Conservation (phyloP, 2,888 invertebrate species). For the Drosophila limbata region DNA sequence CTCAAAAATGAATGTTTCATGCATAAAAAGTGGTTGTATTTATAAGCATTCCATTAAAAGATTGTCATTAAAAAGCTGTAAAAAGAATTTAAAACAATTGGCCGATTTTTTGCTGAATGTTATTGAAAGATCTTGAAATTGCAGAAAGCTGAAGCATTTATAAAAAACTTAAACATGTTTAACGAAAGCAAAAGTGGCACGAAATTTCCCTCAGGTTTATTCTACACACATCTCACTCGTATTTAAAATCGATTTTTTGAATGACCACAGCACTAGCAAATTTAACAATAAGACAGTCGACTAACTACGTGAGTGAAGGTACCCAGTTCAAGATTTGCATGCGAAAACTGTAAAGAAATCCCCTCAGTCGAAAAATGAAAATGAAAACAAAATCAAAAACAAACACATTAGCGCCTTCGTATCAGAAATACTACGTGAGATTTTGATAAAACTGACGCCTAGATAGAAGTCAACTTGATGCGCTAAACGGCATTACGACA, state of each 20-base stretch:
- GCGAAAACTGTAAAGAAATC: constrained; percentile 38
- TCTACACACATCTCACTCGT: constrained; percentile 7
- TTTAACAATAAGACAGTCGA: constrained; percentile 19
- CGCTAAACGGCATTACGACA: constrained; percentile 29
- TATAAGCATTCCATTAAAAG: constrained; percentile 2
- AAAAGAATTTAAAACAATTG: constrained; percentile 4
- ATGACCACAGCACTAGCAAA: constrained; percentile 22
- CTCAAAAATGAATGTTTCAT: constrained; percentile 32
- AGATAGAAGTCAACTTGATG: constrained; percentile 33
- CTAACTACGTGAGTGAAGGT: constrained; percentile 71
- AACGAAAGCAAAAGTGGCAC: constrained; percentile 69
- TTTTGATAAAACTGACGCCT: constrained; percentile 47
- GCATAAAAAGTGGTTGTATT: constrained; percentile 24
- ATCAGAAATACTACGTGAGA: constrained; percentile 54
- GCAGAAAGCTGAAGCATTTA: constrained; percentile 53
- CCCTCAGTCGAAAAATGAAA: constrained; percentile 19
- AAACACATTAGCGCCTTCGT: constrained; percentile 28
- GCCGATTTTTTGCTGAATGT: neutral
- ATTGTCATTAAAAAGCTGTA: constrained; percentile 7
- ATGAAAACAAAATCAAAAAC: constrained; percentile 9
- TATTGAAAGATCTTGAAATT: constrained; percentile 12
- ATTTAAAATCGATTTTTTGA: constrained; percentile 60
- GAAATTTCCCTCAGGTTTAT: constrained; percentile 38
- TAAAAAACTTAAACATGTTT: constrained; percentile 15
- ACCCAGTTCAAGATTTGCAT: constrained; percentile 57